phyloP scores from a whole-genome alignment of 2,888 invertebrate genomes.

The Drosophila histrio region DNA sequence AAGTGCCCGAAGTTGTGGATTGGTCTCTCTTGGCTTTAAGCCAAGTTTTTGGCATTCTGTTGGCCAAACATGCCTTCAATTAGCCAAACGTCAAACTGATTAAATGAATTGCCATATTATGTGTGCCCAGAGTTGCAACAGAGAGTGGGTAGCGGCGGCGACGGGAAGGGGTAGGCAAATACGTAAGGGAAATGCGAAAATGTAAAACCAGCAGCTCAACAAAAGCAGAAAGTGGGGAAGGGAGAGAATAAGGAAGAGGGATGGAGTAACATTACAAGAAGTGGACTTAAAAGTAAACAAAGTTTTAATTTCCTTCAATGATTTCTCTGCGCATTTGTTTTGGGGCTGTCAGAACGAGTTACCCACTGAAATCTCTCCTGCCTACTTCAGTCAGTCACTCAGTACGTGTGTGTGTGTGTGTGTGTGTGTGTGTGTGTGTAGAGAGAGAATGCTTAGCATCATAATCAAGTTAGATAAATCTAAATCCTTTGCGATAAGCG shows the following conservation, averaged over 20 bases:
- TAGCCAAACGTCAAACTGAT: conserved; percentile 58
- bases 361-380: background rate
- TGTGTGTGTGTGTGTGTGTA: conserved; percentile 12
- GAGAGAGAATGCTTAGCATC: conserved; percentile 57
- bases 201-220: conserved; percentile 24
- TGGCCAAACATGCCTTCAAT: conserved; percentile 44
- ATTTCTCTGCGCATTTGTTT: conserved; percentile 64
- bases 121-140: conserved; percentile 19
- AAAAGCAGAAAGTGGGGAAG: background rate
- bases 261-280: conserved; percentile 35
- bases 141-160: background rate
- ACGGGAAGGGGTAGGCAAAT: background rate
- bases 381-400: background rate
- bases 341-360: background rate
- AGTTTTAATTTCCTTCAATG: conserved; percentile 77
- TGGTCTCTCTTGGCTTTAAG: conserved; percentile 4
- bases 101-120: conserved; percentile 59
- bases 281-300: conserved; percentile 69
- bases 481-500: conserved; percentile 78
- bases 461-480: conserved; percentile 78
- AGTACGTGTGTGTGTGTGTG: conserved; percentile 2
- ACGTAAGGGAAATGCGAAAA: conserved; percentile 22
- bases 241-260: background rate
- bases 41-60: conserved; percentile 12
- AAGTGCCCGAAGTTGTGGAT: background rate